Conservation (phyloP, 1,140 invertebrate genomes). For the Aricia agestis region DNA sequence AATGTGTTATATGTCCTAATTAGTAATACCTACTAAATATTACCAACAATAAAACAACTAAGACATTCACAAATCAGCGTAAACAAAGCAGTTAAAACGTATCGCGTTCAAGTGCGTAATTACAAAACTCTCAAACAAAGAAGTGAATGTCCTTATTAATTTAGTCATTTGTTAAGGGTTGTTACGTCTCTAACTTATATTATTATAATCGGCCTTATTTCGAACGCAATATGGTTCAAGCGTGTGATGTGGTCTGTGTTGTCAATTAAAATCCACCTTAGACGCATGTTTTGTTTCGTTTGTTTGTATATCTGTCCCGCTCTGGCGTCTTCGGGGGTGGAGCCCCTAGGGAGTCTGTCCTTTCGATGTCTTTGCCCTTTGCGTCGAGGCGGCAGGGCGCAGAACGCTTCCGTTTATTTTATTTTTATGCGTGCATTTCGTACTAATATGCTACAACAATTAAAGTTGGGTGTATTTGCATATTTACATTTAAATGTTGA, state of each 20-base stretch:
- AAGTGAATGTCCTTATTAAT: constrained; percentile 58
- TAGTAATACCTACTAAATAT: too few relatives aligned
- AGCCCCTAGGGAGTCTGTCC: constrained; percentile 77
- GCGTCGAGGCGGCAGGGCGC: constrained; percentile 58
- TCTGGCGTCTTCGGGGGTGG: constrained; percentile 69
- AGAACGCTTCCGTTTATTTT: constrained; percentile 26
- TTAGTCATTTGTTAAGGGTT: constrained; percentile 57
- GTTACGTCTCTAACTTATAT: neutral
- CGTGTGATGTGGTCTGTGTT: constrained; percentile 16
- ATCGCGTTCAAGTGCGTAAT: constrained; percentile 32
- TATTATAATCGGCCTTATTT: neutral
- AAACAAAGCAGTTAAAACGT: constrained; percentile 3
- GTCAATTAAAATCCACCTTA: constrained; percentile 54
- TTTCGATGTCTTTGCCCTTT: constrained; percentile 75
- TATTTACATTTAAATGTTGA: too few relatives aligned
- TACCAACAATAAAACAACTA: too few relatives aligned
- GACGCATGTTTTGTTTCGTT: constrained; percentile 51
- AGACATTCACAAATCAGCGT: neutral
- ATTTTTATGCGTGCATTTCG: constrained; percentile 19
- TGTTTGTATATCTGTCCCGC: constrained; percentile 48
- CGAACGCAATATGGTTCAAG: neutral
- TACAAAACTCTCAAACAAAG: constrained; percentile 34
- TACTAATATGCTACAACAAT: neutral
- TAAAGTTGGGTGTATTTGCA: too few relatives aligned
- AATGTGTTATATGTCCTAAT: too few relatives aligned